Evolutionary conservation across 2,888 invertebrate genomes (phyloP), one percentile per base, ranked within the genome.

Genomic region (Sepioteuthis lessoniana): DNA sequence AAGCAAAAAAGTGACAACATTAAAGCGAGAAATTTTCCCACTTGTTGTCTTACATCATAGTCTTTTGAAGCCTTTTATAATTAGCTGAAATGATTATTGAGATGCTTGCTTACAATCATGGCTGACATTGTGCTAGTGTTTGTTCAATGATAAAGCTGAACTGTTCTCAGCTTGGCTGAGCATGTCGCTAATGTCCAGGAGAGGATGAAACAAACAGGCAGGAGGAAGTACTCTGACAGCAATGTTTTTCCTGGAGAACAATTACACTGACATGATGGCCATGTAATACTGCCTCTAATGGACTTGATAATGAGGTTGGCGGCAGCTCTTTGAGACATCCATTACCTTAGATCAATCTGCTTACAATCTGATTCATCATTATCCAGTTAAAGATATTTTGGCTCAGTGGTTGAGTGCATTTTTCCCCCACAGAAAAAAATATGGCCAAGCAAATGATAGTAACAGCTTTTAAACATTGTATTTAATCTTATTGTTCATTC

Each of bases 121-220:
- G n/a, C 76, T 35, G 35, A 13, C 13, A 13, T 35, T 76, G 76
- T 35, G n/a, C 10, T 35, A 3, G n/a, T 76, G n/a, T n/a, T n/a
- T 76, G 76, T 76, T 35, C n/a, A 76, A 76, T 76, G 76, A 76
- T 76, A 35, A 76, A 76, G n/a, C n/a, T 76, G 76, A 76, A 76
- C n/a, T 76, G 76, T 76, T 76, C n/a, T 35, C 35, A 13, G 76
- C 76, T 76, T 76, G 76, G 76, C 76, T 76, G 76, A 76, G 76
- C 76, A 76, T 76, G 76, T 76, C 76, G 25, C 76, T 35, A n/a
- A 76, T 76, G 76, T 76, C 76, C 76, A 35, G n/a, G 76, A 76
- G 76, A 76, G n/a, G 76, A 76, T 76, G 76, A 76, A 76, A 76
- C 76, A 76, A 76, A 76, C 76, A n/a, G 76, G n/a, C 76, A 76